A percentile compares a stretch with the other conserved stretches of the same genome.
Conservation (phyloP, 2,797 vertebrate genomes). For the Crossoptilon crossoptilon region DNA sequence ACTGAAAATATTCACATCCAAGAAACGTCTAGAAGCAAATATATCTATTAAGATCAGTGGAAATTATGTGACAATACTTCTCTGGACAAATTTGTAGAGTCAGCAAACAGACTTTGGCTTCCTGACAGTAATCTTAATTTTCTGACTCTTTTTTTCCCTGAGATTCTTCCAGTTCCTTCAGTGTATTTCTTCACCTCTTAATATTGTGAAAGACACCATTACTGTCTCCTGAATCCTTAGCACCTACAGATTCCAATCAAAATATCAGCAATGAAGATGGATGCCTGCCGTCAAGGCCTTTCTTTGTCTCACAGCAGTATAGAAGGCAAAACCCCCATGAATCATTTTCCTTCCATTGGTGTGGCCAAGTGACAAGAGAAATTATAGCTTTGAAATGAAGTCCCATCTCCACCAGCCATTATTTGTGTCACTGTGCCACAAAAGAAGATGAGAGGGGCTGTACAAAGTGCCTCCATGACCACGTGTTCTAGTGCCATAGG, state of each 20-base stretch:
- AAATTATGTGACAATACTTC: not conserved
- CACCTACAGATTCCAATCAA: constrained; percentile 2
- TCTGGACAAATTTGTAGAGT: not conserved
- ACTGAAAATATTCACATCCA: not conserved
- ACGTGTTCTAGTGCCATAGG: not conserved
- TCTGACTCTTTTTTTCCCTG: not conserved
- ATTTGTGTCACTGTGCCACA: not conserved
- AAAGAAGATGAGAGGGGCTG: not conserved
- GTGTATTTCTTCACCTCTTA: constrained; percentile 11
- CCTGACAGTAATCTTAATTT: not conserved
- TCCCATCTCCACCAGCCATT: not conserved
- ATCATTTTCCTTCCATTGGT: not conserved
- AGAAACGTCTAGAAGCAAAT: not conserved
- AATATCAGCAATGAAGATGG: constrained; percentile 29
- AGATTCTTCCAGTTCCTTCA: not conserved
- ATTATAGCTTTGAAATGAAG: constrained; percentile 3
- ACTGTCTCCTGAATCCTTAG: constrained; percentile 16
- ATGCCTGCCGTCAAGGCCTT: not conserved
- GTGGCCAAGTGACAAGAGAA: not conserved
- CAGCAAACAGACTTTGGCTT: not conserved
- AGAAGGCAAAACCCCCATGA: constrained; percentile 10
- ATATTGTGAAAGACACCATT: not conserved
- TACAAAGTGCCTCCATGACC: not conserved
- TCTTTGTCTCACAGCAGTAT: not conserved
- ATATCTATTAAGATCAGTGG: not conserved